These are phyloP conservation scores for Eriocheir sinensis DNA, from an alignment of 1,140 invertebrate species.

Conservation along the genomic window DNA sequence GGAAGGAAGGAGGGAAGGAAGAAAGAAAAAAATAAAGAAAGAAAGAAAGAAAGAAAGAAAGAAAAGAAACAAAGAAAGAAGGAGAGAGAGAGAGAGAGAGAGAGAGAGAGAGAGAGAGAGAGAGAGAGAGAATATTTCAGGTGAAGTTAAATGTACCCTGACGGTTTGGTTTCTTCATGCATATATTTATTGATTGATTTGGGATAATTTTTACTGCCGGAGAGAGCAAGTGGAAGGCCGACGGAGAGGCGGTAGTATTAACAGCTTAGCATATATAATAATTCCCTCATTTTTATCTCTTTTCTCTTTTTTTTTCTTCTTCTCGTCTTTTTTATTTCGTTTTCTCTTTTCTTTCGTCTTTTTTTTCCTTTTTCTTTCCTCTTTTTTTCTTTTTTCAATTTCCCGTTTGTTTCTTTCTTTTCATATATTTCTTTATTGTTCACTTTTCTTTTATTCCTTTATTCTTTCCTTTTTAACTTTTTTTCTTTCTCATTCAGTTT, in stretches of 20 bases:
- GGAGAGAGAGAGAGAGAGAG: constrained; percentile 21
- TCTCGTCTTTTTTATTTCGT: neutral
- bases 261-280: no score
- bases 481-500: no score
- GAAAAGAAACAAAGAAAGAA: neutral
- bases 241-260: neutral
- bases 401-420: no score
- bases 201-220: neutral
- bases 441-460: no score
- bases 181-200: neutral
- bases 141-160: neutral
- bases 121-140: neutral
- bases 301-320: no score
- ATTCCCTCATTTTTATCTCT: no score
- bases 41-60: neutral
- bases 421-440: no score
- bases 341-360: neutral
- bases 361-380: neutral
- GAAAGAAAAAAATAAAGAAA: neutral
- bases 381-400: no score
- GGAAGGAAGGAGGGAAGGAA: neutral
- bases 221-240: neutral
- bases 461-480: no score
- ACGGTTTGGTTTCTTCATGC: neutral
- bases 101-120: constrained; percentile 22